Evolutionary conservation across 2,888 invertebrate species (phyloP).

Genomic region (Trichacis sp.): DNA sequence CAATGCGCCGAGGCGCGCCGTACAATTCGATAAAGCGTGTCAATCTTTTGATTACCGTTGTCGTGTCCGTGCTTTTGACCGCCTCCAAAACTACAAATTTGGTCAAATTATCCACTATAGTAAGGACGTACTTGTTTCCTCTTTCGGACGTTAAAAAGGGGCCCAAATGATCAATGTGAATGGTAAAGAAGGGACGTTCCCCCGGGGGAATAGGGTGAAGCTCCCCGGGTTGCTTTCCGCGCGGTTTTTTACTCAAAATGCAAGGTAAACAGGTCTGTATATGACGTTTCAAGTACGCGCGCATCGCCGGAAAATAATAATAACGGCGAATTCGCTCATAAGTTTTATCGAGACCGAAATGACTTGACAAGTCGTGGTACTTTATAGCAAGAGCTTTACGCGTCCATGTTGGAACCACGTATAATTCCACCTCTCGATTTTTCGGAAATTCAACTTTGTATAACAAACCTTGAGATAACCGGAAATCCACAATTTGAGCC

Average conservation of each 20-base stretch:
- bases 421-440: conserved; percentile 8
- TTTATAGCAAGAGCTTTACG: conserved; percentile 20
- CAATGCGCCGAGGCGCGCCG: conserved; percentile 26
- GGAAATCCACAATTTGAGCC: neutral
- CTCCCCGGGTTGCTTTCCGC: conserved; percentile 23
- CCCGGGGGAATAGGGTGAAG: conserved; percentile 47
- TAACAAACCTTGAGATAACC: neutral
- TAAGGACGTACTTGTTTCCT: conserved; percentile 9
- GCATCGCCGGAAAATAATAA: conserved; percentile 45
- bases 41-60: conserved; percentile 10
- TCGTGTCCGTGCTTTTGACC: conserved; percentile 5
- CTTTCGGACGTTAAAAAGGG: conserved; percentile 24
- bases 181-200: conserved; percentile 40
- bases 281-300: conserved; percentile 38
- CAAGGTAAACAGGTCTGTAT: conserved; percentile 46
- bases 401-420: conserved; percentile 14
- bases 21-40: conserved; percentile 22
- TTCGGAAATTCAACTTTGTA: neutral
- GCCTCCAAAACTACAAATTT: conserved; percentile 1
- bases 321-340: conserved; percentile 16
- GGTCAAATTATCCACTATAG: conserved; percentile 5
- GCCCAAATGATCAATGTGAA: conserved; percentile 46
- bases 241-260: conserved; percentile 34
- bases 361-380: conserved; percentile 40
- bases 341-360: conserved; percentile 42